These are phyloP conservation scores for Callyntrura sp. DNA, from an alignment of 2,888 invertebrate genomes.

Conservation along the genomic window DNA sequence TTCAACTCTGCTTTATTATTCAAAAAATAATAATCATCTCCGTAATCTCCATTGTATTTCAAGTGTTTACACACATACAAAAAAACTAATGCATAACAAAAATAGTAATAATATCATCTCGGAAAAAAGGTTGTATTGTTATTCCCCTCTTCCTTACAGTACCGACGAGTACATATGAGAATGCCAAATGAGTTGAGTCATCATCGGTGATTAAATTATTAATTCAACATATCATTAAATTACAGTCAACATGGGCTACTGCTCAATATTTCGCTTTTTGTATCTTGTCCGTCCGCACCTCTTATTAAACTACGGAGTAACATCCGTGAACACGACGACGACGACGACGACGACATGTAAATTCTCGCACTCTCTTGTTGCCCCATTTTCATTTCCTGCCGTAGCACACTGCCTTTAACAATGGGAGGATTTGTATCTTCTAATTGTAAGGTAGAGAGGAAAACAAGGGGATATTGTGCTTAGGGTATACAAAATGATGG, in stretches of 20 bases:
- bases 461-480: background rate
- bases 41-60: background rate
- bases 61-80: background rate
- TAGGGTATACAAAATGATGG: constrained; percentile 37
- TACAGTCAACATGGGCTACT: background rate
- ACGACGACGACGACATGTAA: background rate
- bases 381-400: constrained; percentile 62
- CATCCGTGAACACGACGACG: background rate
- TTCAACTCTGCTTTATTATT: constrained; percentile 5
- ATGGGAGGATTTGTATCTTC: background rate
- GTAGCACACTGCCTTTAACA: constrained; percentile 24
- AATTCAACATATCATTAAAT: constrained; percentile 16
- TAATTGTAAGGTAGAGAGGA: constrained; percentile 9
- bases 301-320: constrained; percentile 19
- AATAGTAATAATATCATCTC: background rate
- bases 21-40: background rate
- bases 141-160: constrained; percentile 5
- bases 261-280: background rate
- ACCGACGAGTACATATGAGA: constrained; percentile 39
- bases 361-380: background rate
- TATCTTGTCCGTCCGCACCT: constrained; percentile 41
- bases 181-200: constrained; percentile 72
- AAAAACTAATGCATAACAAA: constrained; percentile 9
- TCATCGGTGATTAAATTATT: constrained; percentile 74
- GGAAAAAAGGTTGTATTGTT: constrained; percentile 41